A percentile compares a stretch with the other conserved stretches of the same genome.
Evolutionary conservation across 92 coral and sea anemone genomes (phyloP).

Genomic region (Pocillopora meandrina): DNA sequence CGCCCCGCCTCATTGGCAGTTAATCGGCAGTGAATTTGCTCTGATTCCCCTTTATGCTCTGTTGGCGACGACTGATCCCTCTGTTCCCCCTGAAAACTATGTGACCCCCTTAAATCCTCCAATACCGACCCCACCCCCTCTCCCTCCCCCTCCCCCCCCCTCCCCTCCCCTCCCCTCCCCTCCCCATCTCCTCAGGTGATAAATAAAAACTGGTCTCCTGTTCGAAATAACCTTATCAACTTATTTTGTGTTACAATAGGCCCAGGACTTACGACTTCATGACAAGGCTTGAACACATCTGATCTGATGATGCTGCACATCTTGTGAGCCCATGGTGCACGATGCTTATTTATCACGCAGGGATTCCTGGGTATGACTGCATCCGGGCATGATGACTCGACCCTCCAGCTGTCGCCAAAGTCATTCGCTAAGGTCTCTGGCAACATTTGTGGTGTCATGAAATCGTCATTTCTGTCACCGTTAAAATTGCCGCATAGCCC

Average conservation of each 20-base stretch:
- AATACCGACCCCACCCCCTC: too few relatives aligned
- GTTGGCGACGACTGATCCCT: too few relatives aligned
- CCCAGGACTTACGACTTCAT: conserved; percentile 56
- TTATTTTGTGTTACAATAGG: not conserved
- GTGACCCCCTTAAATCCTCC: too few relatives aligned
- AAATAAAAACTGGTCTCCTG: too few relatives aligned
- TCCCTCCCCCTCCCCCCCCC: too few relatives aligned
- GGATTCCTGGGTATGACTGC: conserved; percentile 72
- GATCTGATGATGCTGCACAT: conserved; percentile 88
- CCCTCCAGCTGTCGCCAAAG: conserved; percentile 94
- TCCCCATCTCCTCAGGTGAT: too few relatives aligned
- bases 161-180: too few relatives aligned
- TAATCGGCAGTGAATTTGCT: too few relatives aligned
- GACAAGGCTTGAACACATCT: conserved; percentile 81
- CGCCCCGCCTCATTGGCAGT: too few relatives aligned
- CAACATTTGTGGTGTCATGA: conserved; percentile 83
- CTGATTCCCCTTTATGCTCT: too few relatives aligned
- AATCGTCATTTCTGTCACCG: conserved; percentile 84
- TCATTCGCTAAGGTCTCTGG: conserved; percentile 79
- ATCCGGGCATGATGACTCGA: conserved; percentile 82
- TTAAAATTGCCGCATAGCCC: conserved; percentile 93
- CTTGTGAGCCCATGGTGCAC: conserved; percentile 96
- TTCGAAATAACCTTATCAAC: too few relatives aligned
- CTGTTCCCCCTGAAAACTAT: too few relatives aligned
- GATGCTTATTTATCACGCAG: conserved; percentile 74